These are phyloP conservation scores for Alectura lathami DNA, from an alignment of 2,113 vertebrate genomes.

Conservation along the genomic window DNA sequence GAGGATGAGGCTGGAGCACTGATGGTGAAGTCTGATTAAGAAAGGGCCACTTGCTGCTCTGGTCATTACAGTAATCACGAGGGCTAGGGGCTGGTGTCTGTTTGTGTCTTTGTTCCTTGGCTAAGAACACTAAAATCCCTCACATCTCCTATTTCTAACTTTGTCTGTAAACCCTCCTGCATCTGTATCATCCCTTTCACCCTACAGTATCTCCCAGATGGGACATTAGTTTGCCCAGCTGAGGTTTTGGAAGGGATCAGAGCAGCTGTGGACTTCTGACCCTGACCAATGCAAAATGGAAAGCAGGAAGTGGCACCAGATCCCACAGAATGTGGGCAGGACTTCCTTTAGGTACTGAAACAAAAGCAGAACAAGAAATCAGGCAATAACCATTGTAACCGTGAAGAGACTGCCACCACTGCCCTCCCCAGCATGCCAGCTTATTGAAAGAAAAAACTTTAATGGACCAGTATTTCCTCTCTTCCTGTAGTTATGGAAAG, in stretches of 20 bases:
- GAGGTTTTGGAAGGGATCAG: neutral
- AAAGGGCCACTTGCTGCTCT: neutral
- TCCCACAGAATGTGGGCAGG: neutral
- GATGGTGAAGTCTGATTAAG: slow-evolving; percentile 22
- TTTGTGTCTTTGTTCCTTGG: neutral
- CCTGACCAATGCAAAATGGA: neutral
- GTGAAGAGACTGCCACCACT: neutral
- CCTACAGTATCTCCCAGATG: neutral
- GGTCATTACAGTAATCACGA: neutral
- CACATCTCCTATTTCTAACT: neutral
- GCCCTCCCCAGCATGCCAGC: neutral
- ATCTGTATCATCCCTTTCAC: neutral
- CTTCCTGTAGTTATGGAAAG: neutral
- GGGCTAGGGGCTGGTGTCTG: neutral
- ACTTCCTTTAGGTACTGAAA: neutral
- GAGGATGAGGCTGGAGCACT: neutral
- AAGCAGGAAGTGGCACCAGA: neutral
- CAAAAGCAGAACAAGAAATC: neutral
- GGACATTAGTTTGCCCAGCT: neutral
- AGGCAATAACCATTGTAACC: neutral
- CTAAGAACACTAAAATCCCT: neutral
- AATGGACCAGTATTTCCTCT: neutral
- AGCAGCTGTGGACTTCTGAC: neutral
- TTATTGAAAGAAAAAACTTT: neutral
- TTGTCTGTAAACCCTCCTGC: neutral